These are phyloP conservation scores for Poeciliopsis infans DNA, from an alignment of 2,797 vertebrate species.

Conservation along the genomic window DNA sequence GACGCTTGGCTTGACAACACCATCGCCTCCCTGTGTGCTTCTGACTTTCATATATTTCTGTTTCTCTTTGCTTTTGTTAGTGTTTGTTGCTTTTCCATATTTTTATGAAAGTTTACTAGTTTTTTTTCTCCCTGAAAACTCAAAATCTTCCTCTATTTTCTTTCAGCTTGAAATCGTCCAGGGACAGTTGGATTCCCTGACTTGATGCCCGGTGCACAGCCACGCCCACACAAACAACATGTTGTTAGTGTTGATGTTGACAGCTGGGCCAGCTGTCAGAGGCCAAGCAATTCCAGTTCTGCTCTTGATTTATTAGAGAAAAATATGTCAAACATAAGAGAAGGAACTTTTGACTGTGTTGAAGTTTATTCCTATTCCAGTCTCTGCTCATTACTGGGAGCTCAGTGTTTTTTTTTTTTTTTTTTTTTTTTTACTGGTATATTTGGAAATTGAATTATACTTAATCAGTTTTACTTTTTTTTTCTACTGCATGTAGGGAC, in stretches of 20 bases:
- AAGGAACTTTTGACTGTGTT: conserved; percentile 14
- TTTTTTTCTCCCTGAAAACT: conserved; percentile 7
- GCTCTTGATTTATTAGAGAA: conserved; percentile 44
- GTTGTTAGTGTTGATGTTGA: conserved; percentile 49
- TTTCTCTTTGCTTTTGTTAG: background rate
- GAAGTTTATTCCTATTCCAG: conserved; percentile 14
- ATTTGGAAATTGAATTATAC: background rate
- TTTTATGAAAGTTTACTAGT: background rate
- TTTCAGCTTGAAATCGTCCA: conserved; percentile 75
- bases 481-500: conserved; percentile 9
- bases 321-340: conserved; percentile 24
- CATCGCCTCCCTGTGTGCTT: conserved; percentile 10
- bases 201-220: conserved; percentile 59
- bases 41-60: conserved; percentile 15
- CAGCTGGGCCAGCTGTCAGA: conserved; percentile 49
- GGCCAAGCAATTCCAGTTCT: conserved; percentile 22
- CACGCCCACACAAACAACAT: conserved; percentile 29
- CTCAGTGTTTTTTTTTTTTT: background rate
- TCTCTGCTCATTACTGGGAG: conserved; percentile 21
- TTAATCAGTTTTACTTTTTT: conserved; percentile 9
- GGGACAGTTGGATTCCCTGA: conserved; percentile 79
- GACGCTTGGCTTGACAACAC: conserved; percentile 22
- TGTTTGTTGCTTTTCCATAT: background rate
- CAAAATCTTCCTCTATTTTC: conserved; percentile 47
- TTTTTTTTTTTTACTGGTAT: background rate